A percentile compares a stretch with the other conserved stretches of the same genome.
phyloP scores from a whole-genome alignment of 2,888 invertebrate species.

The Mactromeris polynyma region DNA sequence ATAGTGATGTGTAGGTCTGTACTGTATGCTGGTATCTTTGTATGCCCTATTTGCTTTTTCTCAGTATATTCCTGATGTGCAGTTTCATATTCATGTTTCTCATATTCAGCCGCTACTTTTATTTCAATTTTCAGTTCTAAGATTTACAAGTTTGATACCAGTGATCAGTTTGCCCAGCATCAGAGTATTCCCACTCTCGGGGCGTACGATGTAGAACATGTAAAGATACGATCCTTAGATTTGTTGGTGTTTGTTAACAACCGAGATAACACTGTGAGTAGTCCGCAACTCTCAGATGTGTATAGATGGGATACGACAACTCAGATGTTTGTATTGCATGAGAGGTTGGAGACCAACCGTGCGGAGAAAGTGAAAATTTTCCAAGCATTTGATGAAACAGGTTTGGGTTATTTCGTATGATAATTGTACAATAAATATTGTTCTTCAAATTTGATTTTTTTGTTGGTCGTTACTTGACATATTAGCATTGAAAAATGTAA shows the following conservation, averaged over 20 bases:
- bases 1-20: too few relatives aligned
- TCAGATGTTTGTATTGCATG: conserved; percentile 77
- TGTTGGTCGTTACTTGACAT: too few relatives aligned
- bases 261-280: conserved; percentile 79
- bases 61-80: too few relatives aligned
- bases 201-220: conserved; percentile 77
- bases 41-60: too few relatives aligned
- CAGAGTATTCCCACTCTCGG: conserved; percentile 83
- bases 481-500: too few relatives aligned
- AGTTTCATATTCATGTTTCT: too few relatives aligned
- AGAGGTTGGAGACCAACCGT: conserved; percentile 78
- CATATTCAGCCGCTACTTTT: not conserved
- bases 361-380: conserved; percentile 74
- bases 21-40: too few relatives aligned
- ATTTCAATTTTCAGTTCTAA: conserved; percentile 79
- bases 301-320: conserved; percentile 81
- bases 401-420: conserved; percentile 49
- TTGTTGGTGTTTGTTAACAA: conserved; percentile 82
- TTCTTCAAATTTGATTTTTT: too few relatives aligned
- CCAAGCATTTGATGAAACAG: conserved; percentile 73
- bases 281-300: conserved; percentile 78
- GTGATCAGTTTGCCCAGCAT: conserved; percentile 79
- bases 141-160: conserved; percentile 80
- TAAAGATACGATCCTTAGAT: conserved; percentile 72
- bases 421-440: not conserved